These are phyloP conservation scores for Epinephelus lanceolatus DNA, from an alignment of 2,113 vertebrate species.

Conservation along the genomic window DNA sequence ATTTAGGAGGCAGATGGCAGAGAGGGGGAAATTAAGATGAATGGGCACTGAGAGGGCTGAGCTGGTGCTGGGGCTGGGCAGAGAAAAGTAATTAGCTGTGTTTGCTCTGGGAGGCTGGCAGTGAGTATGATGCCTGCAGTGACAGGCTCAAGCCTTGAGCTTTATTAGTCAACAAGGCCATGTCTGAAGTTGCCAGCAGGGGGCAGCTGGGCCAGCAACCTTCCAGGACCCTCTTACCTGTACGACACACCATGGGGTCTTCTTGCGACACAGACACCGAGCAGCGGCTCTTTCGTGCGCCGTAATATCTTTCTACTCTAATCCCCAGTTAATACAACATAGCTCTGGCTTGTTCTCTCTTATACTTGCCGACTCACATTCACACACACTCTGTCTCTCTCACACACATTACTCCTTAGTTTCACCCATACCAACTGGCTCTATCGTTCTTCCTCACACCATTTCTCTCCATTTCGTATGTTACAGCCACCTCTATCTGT, in stretches of 20 bases:
- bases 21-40: conserved; percentile 86
- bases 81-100: conserved; percentile 89
- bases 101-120: conserved; percentile 86
- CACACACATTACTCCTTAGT: conserved; percentile 48
- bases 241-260: conserved; percentile 23
- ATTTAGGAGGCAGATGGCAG: conserved; percentile 87
- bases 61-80: conserved; percentile 83
- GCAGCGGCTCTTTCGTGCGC: conserved; percentile 46
- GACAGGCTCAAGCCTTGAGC: conserved; percentile 81
- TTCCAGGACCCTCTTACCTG: conserved; percentile 48
- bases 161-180: conserved; percentile 83
- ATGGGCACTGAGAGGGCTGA: conserved; percentile 86
- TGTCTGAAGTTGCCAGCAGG: conserved; percentile 77
- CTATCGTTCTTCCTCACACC: conserved; percentile 59
- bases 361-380: neutral
- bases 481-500: conserved; percentile 74
- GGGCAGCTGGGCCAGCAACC: conserved; percentile 59
- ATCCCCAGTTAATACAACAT: conserved; percentile 51
- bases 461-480: conserved; percentile 74
- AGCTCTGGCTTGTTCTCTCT: conserved; percentile 29
- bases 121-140: conserved; percentile 79
- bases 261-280: conserved; percentile 39
- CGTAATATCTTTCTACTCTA: conserved; percentile 79
- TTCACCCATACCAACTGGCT: conserved; percentile 49
- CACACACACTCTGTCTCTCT: neutral